These are phyloP conservation scores for Oncorhynchus nerka DNA, from an alignment of 2,113 vertebrate species.

Conservation along the genomic window DNA sequence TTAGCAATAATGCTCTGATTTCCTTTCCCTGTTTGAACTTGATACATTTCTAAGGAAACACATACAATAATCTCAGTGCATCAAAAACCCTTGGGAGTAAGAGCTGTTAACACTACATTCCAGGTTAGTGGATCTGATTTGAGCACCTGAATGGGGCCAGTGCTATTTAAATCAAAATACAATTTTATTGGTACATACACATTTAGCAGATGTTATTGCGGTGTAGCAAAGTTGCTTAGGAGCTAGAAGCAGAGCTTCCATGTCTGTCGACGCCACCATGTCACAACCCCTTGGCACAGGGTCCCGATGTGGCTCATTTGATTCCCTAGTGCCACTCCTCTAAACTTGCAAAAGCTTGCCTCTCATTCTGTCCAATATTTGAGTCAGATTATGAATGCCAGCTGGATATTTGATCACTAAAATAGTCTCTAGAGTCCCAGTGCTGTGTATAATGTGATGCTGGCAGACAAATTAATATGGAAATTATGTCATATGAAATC, in stretches of 20 bases:
- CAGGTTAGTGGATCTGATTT: not conserved
- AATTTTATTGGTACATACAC: no score
- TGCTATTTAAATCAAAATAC: not conserved
- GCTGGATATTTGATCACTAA: constrained; percentile 35
- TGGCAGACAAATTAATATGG: no score
- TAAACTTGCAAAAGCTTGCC: constrained; percentile 29
- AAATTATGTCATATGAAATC: no score
- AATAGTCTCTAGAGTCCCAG: not conserved
- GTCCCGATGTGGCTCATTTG: constrained; percentile 21
- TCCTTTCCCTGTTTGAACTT: constrained; percentile 6
- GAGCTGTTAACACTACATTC: not conserved
- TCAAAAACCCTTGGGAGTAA: not conserved
- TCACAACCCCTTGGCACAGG: constrained; percentile 12
- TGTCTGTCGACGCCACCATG: constrained; percentile 26
- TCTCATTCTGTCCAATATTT: constrained; percentile 16
- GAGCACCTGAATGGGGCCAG: constrained; percentile 5
- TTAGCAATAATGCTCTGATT: not conserved
- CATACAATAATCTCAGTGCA: not conserved
- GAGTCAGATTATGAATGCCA: constrained; percentile 5
- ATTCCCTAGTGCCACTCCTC: not conserved
- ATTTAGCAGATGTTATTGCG: constrained; percentile 10
- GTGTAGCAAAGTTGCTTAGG: constrained; percentile 20
- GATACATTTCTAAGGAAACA: no score
- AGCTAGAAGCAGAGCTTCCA: not conserved
- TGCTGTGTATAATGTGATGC: not conserved